Base-by-base conservation (phyloP, 2,797 vertebrate species). In the Salarias fasciatus region DNA sequence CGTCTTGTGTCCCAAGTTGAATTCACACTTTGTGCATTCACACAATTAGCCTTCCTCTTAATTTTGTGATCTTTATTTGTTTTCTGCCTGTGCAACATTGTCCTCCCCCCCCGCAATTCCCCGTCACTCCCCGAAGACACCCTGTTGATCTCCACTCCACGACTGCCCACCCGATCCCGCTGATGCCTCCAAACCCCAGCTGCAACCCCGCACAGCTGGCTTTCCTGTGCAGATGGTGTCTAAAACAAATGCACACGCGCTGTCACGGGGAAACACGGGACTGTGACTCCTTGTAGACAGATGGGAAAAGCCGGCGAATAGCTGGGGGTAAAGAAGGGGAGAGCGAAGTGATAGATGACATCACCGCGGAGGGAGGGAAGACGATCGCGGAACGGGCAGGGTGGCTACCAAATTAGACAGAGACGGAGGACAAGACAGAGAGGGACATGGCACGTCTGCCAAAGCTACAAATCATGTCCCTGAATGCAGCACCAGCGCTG, bases 391-490 rank as follows among this genome's bases (percentile, higher is more conserved):
- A 72, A 69, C 63, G 70, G 75, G 66, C 61, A 80, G 70, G 76
- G 75, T 73, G 63, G 74, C 69, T 73, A 75, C 73, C 64, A 87
- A 87, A 87, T 86, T 84, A 87, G 84, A 86, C 87, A 86, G 74
- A 89, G 86, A 90, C 83, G 78, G 76, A 88, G 80, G 85, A 86
- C 75, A 68, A 85, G 80, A 80, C 75, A 67, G 70, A 81, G 70
- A 76, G 82, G 73, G 86, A 88, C 86, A 78, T 46, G 72, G 74
- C 77, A 78, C 45, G 63, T 80, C 82, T 87, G 86, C 86, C 82
- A 86, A 84, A 51, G 84, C 81, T 62, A 88, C 88, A 88, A 88
- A 90, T 90, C 84, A 88, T 63, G 79, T 79, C 72, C 78, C 74
- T 5, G 66, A 80, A 80, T 82, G 87, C 78, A 71, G 81, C 83